Conservation (phyloP, 2,113 vertebrate species). For the Gasterosteus nipponicus region DNA sequence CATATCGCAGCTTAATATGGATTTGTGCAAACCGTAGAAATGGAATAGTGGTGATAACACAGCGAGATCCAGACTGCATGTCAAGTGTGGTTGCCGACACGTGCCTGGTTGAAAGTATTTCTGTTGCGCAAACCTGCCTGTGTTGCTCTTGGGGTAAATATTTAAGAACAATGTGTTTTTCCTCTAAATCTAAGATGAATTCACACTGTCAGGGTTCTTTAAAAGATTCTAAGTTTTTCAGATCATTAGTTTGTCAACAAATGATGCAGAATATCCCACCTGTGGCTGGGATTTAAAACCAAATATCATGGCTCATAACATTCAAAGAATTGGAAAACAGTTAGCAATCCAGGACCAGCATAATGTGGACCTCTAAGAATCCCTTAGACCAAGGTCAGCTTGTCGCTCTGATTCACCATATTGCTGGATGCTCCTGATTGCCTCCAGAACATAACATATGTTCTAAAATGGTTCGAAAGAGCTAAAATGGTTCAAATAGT, state of each 20-base stretch:
- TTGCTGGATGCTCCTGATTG: conserved; percentile 55
- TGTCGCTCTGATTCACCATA: conserved; percentile 58
- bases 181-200: conserved; percentile 30
- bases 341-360: conserved; percentile 3
- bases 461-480: conserved; percentile 10
- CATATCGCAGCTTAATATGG: conserved; percentile 72
- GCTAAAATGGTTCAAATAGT: conserved; percentile 68
- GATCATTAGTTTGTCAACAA: conserved; percentile 16
- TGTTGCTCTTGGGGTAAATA: conserved; percentile 25
- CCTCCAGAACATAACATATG: conserved; percentile 37
- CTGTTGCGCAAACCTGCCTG: conserved; percentile 4
- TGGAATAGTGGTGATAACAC: conserved; percentile 56
- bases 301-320: not conserved
- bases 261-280: not conserved
- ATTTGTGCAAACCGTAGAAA: conserved; percentile 69
- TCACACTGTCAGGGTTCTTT: conserved; percentile 2
- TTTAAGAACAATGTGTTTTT: conserved; percentile 37
- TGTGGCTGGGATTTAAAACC: not conserved
- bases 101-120: conserved; percentile 28
- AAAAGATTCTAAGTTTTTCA: conserved; percentile 32
- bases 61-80: conserved; percentile 49
- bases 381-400: conserved; percentile 43
- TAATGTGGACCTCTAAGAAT: conserved; percentile 31
- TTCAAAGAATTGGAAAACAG: conserved; percentile 25
- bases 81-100: conserved; percentile 50